Evolutionary conservation across 1,140 invertebrate species (phyloP).

Genomic region (Cherax quadricarinatus): DNA sequence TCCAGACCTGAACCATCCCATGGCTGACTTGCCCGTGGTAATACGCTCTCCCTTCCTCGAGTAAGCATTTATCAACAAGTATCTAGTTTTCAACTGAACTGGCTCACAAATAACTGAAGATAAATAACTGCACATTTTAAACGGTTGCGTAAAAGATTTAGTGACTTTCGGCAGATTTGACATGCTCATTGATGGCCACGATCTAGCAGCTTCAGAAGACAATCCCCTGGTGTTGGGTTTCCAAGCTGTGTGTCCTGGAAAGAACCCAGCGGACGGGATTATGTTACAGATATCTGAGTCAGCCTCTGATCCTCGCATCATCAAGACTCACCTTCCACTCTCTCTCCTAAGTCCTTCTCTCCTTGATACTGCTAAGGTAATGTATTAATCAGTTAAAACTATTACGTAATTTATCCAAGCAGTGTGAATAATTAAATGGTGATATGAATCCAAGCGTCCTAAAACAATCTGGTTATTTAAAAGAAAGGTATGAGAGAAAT

Average conservation of each 20-base stretch:
- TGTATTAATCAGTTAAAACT: too few relatives aligned
- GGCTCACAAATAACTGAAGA: neutral
- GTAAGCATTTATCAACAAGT: neutral
- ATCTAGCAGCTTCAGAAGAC: too few relatives aligned
- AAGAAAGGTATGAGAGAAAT: too few relatives aligned
- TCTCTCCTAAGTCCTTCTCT: conserved; percentile 14
- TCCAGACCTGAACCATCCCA: conserved; percentile 8
- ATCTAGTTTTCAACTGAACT: neutral
- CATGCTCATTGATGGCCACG: neutral
- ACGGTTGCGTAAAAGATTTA: too few relatives aligned
- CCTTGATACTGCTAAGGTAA: conserved; percentile 36
- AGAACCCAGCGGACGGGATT: neutral
- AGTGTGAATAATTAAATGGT: too few relatives aligned
- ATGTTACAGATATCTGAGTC: conserved; percentile 19
- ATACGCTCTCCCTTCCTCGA: conserved; percentile 21
- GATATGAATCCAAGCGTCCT: too few relatives aligned
- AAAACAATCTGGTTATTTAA: too few relatives aligned
- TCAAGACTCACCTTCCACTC: conserved; percentile 44
- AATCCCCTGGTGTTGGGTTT: neutral
- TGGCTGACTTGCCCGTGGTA: neutral
- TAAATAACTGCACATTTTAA: neutral
- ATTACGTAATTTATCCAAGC: too few relatives aligned
- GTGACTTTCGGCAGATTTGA: neutral
- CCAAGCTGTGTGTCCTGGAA: neutral
- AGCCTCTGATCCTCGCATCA: conserved; percentile 19